These are phyloP conservation scores for Fissipunctia ypsillon DNA, from an alignment of 2,888 invertebrate species.

Conservation along the genomic window DNA sequence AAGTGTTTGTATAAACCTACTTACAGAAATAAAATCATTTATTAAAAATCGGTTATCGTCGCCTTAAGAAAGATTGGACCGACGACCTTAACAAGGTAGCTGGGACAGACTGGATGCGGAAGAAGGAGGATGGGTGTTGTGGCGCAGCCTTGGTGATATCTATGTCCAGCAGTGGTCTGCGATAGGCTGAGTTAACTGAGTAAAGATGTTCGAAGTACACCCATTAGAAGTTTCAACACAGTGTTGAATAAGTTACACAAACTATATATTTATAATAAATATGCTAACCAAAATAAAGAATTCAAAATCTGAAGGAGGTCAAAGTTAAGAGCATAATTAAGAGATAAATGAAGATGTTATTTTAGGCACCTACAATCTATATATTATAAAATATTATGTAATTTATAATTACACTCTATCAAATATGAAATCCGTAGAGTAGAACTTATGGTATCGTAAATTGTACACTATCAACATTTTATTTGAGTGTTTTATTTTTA, in stretches of 20 bases:
- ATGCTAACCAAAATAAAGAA: neutral
- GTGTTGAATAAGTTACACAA: neutral
- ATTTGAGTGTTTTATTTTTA: constrained; percentile 19
- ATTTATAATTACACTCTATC: neutral
- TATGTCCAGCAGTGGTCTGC: too few species aligned
- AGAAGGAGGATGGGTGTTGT: too few species aligned
- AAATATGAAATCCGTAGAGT: neutral
- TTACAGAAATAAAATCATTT: too few species aligned
- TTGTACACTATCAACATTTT: neutral
- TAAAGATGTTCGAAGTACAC: too few species aligned
- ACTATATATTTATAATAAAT: neutral
- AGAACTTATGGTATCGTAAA: neutral
- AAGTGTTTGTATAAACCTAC: too few species aligned
- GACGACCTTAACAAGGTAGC: too few species aligned
- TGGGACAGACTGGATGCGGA: too few species aligned
- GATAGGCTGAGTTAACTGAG: too few species aligned
- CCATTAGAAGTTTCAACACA: neutral
- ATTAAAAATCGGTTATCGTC: too few species aligned
- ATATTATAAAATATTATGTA: neutral
- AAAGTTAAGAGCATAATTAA: neutral
- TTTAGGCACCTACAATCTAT: too few species aligned
- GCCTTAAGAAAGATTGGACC: too few species aligned
- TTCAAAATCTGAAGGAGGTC: neutral
- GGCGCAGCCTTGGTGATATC: too few species aligned
- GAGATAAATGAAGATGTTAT: neutral